Evolutionary conservation across 2,797 vertebrate genomes (phyloP).

Genomic region (Moxostoma hubbsi): DNA sequence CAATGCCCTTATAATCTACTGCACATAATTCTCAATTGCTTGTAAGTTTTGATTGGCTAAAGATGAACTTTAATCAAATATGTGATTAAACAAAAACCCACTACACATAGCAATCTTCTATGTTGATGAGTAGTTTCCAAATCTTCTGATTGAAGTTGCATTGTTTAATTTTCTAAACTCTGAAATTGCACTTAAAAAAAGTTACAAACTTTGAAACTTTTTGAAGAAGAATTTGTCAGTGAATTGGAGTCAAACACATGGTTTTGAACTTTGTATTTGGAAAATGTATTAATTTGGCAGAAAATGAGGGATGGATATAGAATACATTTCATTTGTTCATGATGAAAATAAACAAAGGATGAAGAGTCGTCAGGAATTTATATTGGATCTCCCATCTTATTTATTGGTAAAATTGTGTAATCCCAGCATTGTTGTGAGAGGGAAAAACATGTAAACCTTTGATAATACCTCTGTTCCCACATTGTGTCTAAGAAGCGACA

Average conservation of each 20-base stretch:
- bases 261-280: slow-evolving; percentile 9
- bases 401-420: slow-evolving; percentile 28
- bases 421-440: slow-evolving; percentile 1
- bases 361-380: slow-evolving; percentile 7
- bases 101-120: too few relatives aligned
- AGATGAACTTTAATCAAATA: neutral
- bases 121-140: neutral
- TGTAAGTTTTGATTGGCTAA: neutral
- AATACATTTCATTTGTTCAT: slow-evolving; percentile 11
- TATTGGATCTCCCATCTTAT: slow-evolving; percentile 32
- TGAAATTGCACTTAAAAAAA: slow-evolving; percentile 18
- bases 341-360: slow-evolving; percentile 25
- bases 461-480: slow-evolving; percentile 6
- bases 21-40: neutral
- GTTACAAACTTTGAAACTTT: neutral
- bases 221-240: neutral
- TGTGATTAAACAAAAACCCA: neutral
- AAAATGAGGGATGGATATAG: slow-evolving; percentile 21
- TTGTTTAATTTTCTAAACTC: slow-evolving; percentile 14
- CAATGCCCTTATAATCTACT: too few relatives aligned
- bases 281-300: too few relatives aligned
- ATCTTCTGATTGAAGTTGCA: slow-evolving; percentile 1
- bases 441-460: slow-evolving; percentile 1
- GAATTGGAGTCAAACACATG: slow-evolving; percentile 9
- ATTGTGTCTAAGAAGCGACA: too few relatives aligned